Percentiles rank a stretch among this genome's conserved stretches.
These are phyloP conservation scores for Embidobia sp. DNA, from an alignment of 2,888 invertebrate genomes.

Conservation along the genomic window DNA sequence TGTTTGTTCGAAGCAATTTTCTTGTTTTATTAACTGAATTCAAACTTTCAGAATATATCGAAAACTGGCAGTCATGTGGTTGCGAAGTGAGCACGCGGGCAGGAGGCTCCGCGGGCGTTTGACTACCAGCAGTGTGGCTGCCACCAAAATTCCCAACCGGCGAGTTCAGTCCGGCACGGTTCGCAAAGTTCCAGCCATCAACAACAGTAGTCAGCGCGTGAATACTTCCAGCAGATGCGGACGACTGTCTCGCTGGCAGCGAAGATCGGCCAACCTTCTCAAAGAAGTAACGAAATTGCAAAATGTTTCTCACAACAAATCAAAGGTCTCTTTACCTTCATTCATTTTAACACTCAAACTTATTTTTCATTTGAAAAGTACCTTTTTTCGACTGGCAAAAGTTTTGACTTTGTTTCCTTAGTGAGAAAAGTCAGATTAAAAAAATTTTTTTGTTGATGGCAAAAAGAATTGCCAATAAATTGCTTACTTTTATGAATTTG, in stretches of 20 bases:
- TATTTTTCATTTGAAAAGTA: too few relatives aligned
- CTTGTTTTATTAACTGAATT: too few relatives aligned
- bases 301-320: neutral
- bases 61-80: conserved; percentile 77
- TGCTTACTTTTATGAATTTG: too few relatives aligned
- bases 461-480: too few relatives aligned
- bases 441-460: too few relatives aligned
- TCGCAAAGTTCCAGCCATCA: conserved; percentile 75
- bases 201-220: conserved; percentile 75
- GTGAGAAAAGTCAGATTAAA: too few relatives aligned
- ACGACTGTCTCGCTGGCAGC: conserved; percentile 77
- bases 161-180: conserved; percentile 74
- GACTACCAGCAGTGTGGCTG: conserved; percentile 69
- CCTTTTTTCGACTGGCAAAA: too few relatives aligned
- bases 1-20: too few relatives aligned
- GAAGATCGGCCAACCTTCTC: conserved; percentile 75
- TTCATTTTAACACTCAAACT: too few relatives aligned
- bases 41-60: conserved; percentile 69
- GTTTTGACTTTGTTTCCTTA: too few relatives aligned
- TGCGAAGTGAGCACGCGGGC: conserved; percentile 79
- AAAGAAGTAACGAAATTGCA: conserved; percentile 74
- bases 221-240: conserved; percentile 76
- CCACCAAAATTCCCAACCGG: conserved; percentile 71
- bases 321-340: too few relatives aligned
- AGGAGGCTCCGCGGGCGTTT: conserved; percentile 79